Evolutionary conservation across 2,888 invertebrate species (phyloP).

Genomic region (Habroteleia sp.): DNA sequence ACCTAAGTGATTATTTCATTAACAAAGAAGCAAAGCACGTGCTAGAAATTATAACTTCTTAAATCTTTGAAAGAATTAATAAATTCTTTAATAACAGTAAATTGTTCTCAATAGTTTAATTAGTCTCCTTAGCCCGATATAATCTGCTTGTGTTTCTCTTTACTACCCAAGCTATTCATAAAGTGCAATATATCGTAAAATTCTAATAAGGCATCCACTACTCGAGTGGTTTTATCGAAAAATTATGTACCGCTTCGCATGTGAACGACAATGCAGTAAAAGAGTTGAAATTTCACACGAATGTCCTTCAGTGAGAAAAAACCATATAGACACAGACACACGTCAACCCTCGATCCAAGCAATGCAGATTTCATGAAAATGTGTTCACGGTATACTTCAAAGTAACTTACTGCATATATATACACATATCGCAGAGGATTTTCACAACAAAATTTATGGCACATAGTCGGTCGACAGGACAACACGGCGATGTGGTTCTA

Average conservation of each 20-base stretch:
- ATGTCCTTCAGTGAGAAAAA: constrained; percentile 6
- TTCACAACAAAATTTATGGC: constrained; percentile 44
- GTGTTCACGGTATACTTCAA: constrained; percentile 22
- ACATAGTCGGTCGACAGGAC: constrained; percentile 32
- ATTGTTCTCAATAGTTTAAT: background rate
- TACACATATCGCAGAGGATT: constrained; percentile 40
- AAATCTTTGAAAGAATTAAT: background rate
- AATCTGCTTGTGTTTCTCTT: constrained; percentile 20
- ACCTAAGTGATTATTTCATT: too few species aligned
- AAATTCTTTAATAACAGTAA: background rate
- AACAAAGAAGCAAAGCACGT: too few species aligned
- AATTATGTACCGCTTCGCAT: constrained; percentile 27
- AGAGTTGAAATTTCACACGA: constrained; percentile 36
- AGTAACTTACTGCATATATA: constrained; percentile 30
- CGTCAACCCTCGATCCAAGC: constrained; percentile 15
- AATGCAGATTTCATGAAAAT: constrained; percentile 32
- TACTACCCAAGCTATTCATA: constrained; percentile 11
- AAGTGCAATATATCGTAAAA: constrained; percentile 19
- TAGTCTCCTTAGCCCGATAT: constrained; percentile 1
- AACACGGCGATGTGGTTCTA: constrained; percentile 33
- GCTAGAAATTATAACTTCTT: background rate
- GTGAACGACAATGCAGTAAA: constrained; percentile 30
- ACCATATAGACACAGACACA: background rate
- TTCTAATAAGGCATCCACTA: constrained; percentile 16
- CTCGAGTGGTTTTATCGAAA: constrained; percentile 33